Evolutionary conservation across 1,140 invertebrate genomes (phyloP).

Genomic region (Bradysia coprophila): DNA sequence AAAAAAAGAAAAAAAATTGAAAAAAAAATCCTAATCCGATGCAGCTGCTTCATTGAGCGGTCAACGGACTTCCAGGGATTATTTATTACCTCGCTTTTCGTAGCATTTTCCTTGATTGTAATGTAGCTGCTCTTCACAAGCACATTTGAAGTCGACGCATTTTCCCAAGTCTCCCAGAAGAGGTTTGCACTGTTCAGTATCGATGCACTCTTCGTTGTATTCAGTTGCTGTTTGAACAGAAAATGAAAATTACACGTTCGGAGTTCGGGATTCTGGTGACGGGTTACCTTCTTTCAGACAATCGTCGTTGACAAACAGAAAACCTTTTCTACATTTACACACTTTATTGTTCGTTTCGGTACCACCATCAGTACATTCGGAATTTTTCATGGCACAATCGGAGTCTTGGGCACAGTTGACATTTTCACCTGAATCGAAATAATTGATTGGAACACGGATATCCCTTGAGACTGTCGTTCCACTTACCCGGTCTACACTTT

Average conservation of each 20-base stretch:
- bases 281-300: slow-evolving; percentile 22
- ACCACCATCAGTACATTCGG: slow-evolving; percentile 12
- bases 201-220: slow-evolving; percentile 17
- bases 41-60: no score
- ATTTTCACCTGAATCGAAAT: slow-evolving; percentile 19
- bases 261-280: neutral
- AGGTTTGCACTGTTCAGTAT: slow-evolving; percentile 20
- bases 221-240: slow-evolving; percentile 9
- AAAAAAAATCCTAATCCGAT: no score
- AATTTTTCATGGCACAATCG: slow-evolving; percentile 24
- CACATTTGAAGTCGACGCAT: slow-evolving; percentile 16
- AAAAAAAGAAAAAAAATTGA: neutral
- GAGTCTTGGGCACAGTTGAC: slow-evolving; percentile 19
- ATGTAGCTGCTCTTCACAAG: slow-evolving; percentile 16
- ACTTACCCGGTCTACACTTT: slow-evolving; percentile 14
- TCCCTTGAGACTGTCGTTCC: neutral
- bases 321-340: slow-evolving; percentile 24
- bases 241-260: neutral
- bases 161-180: slow-evolving; percentile 10
- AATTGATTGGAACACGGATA: neutral
- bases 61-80: no score
- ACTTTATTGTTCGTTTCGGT: slow-evolving; percentile 7
- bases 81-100: slow-evolving; percentile 13
- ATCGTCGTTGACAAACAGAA: slow-evolving; percentile 21
- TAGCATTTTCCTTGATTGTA: slow-evolving; percentile 14